Base-by-base conservation (phyloP, 2,113 vertebrate species). In the Notothenia coriiceps region DNA sequence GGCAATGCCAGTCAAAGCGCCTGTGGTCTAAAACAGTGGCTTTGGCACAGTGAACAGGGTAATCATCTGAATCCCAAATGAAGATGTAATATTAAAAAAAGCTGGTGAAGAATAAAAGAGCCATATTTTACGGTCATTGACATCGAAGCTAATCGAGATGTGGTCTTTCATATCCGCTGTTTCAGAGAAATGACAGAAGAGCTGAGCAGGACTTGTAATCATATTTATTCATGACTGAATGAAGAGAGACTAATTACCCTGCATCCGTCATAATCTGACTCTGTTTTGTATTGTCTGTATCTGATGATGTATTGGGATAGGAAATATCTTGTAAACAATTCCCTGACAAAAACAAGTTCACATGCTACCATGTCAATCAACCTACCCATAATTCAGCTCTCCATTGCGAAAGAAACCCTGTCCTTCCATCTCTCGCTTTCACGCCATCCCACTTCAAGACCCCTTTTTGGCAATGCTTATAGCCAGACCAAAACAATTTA, bases 401-500 rank as follows among this genome's bases (percentile, higher is more conserved):
- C 72, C 29, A 1, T 55, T 67, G 80, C 15, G n/a, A 79, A 62
- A 78, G 35, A 90, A 64, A 69, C 70, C 69, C 65, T 69, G 62
- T 86, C 50, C 63, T 33, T 46, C 64, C 61, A 74, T 62, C 67
- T 49, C 22, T 64, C 0, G 51, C 86, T 81, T 91, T 90, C 77
- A 89, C 65, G 69, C 79, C 70, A 87, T 78, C 77, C 82, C 77
- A 87, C 84, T 88, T 80, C 89, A 82, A 91, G 85, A 76, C 49
- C 62, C 70, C 72, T 59, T 82, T 67, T 91, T 90, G 86, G 90
- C 83, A 84, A 52, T 0, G 69, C 70, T 82, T 63, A n/a, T 43
- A 0, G 59, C 86, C 89, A 92, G 84, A 91, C 86, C 84, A 90
- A 89, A 92, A 90, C 88, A 88, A 90, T 91, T 91, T 77, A 73